Evolutionary conservation across 2,113 vertebrate genomes (phyloP).

Genomic region (Oxyruncus cristatus): DNA sequence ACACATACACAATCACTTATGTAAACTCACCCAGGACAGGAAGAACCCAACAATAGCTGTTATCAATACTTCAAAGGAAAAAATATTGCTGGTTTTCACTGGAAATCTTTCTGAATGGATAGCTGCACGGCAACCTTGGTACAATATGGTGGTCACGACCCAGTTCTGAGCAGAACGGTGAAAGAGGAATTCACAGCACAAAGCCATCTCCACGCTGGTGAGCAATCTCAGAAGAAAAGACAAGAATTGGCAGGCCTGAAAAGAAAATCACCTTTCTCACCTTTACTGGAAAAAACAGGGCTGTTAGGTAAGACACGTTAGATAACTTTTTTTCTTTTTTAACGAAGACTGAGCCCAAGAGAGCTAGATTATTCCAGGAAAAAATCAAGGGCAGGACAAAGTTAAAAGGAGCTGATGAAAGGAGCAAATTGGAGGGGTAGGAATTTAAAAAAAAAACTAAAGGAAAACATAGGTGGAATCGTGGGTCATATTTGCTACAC

Average conservation of each 20-base stretch:
- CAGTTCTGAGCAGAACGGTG: background rate
- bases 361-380: background rate
- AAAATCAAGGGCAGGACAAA: background rate
- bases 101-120: constrained; percentile 1
- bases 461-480: background rate
- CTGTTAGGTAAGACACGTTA: constrained; percentile 23
- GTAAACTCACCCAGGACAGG: background rate
- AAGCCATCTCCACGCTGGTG: background rate
- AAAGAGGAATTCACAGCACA: constrained; percentile 6
- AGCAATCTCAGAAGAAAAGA: constrained; percentile 35
- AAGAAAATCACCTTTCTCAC: constrained; percentile 11
- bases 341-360: background rate
- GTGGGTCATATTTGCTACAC: background rate
- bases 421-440: background rate
- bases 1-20: background rate
- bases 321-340: constrained; percentile 6
- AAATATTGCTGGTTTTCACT: background rate
- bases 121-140: background rate
- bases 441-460: constrained; percentile 9
- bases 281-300: background rate
- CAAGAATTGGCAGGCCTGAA: constrained; percentile 17
- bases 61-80: constrained; percentile 7
- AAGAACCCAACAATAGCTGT: background rate
- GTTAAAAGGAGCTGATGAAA: constrained; percentile 5
- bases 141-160: background rate